These are phyloP conservation scores for Tyria jacobaeae DNA, from an alignment of 2,888 invertebrate genomes.

Conservation along the genomic window DNA sequence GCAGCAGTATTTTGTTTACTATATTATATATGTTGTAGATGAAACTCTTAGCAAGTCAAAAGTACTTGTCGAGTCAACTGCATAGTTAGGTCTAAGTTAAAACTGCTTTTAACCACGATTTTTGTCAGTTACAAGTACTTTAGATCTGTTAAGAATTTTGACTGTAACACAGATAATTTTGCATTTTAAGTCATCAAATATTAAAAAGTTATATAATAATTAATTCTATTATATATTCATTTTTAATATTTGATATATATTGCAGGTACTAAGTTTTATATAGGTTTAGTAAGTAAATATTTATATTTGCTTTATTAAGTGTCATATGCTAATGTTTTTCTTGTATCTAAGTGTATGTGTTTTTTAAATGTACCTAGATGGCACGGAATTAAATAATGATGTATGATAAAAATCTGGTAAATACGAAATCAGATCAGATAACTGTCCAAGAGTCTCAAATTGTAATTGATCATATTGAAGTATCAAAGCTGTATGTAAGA, in stretches of 20 bases:
- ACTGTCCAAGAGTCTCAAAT: too few species aligned
- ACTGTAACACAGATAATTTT: not conserved
- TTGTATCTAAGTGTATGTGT: slow-evolving; percentile 6
- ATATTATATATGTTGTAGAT: not conserved
- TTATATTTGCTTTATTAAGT: not conserved
- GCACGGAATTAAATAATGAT: slow-evolving; percentile 1
- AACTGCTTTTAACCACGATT: too few species aligned
- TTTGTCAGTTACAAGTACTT: not conserved
- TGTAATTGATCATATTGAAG: not conserved
- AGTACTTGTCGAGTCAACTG: too few species aligned
- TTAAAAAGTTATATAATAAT: too few species aligned
- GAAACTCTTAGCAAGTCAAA: not conserved
- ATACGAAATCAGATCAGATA: not conserved
- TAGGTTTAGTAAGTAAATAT: not conserved
- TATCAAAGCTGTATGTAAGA: not conserved
- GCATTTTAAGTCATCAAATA: too few species aligned
- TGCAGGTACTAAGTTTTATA: not conserved
- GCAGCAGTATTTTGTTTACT: not conserved
- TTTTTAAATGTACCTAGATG: not conserved
- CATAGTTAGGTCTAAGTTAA: too few species aligned
- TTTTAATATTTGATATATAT: not conserved
- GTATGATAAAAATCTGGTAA: not conserved
- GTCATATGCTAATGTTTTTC: not conserved
- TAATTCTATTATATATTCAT: too few species aligned
- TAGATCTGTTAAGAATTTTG: not conserved